Base-by-base conservation (phyloP, 2,888 invertebrate genomes). In the Panorpa germanica region DNA sequence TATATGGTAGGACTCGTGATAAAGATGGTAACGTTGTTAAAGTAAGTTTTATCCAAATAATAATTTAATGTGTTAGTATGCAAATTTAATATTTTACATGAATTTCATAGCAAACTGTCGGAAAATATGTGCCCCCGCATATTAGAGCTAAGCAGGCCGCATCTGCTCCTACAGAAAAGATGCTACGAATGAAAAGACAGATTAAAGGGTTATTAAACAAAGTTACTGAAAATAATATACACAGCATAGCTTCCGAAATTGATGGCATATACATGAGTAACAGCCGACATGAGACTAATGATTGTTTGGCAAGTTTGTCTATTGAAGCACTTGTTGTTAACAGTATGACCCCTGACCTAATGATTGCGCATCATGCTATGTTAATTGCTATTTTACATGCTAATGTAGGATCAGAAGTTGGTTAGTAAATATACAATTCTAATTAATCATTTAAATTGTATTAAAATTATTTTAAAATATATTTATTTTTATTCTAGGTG, bases 381-480 rank as follows among this genome's bases (percentile, higher is more conserved):
- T 49, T 95, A 2, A 58, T 95, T 9, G 67, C 83, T 0, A 66
- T 85, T 37, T 51, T 93, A 17, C 90, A 93, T 50, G 81, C 83
- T 0, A 88, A 90, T 50, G 68, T 95, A 21, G 93, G 85, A 9
- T 71, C 70, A 3, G 93, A 96, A 66, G 70, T 95, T 29, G 90
- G 86, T 73, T 44, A 55, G 61, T 47, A 28, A 16, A 8, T 19
- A 16, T 12, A 25, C 4, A 38, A 33, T 25, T 28, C 26, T 11
- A 12, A 30, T 23, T 25, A 14, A 29, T 30, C 11, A 18, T 34
- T 16, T 22, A 9, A 35, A 32, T 6, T 26, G 21, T 18, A 18
- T 17, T 14, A 18, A 30, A 25, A 28, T 15, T 31, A 16, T 10
- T 11, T 13, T n/a, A 13, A 9, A 20, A 19, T 18, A 25, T 30